These are phyloP conservation scores for Lamproptera curius DNA, from an alignment of 2,888 invertebrate genomes.

Conservation along the genomic window DNA sequence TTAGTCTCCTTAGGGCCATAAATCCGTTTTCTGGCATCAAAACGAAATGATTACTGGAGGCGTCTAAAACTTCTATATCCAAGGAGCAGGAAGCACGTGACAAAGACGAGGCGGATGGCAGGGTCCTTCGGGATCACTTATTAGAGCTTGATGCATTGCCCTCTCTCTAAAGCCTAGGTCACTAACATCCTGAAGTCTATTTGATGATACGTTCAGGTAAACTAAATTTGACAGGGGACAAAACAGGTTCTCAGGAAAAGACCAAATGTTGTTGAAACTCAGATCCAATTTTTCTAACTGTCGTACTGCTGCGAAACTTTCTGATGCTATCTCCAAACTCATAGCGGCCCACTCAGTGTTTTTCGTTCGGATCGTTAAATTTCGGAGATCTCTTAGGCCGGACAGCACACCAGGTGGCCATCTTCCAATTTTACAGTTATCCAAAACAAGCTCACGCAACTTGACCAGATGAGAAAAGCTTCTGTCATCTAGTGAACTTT, in stretches of 20 bases:
- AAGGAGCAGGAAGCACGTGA: constrained; percentile 82
- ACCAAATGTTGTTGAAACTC: constrained; percentile 93
- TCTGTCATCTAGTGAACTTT: constrained; percentile 86
- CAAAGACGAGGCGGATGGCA: constrained; percentile 55
- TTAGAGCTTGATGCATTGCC: constrained; percentile 80
- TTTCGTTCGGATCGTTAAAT: constrained; percentile 90
- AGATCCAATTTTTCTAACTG: constrained; percentile 91
- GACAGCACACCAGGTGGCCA: constrained; percentile 89
- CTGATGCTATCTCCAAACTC: constrained; percentile 88
- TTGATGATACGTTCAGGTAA: constrained; percentile 90
- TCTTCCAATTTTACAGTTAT: constrained; percentile 91
- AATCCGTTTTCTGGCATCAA: constrained; percentile 90
- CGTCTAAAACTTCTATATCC: constrained; percentile 90
- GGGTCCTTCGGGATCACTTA: constrained; percentile 78
- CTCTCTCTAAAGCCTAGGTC: constrained; percentile 91
- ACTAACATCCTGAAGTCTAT: constrained; percentile 91
- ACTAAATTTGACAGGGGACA: constrained; percentile 89
- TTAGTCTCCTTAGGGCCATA: constrained; percentile 86
- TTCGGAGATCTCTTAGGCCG: constrained; percentile 88
- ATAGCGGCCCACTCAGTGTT: constrained; percentile 91
- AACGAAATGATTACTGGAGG: constrained; percentile 91
- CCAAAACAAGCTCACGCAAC: constrained; percentile 87
- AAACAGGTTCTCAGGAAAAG: constrained; percentile 90
- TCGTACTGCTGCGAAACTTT: constrained; percentile 86
- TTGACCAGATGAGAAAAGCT: constrained; percentile 89